Evolutionary conservation across 1,140 invertebrate genomes (phyloP), one percentile per base, ranked within the genome.

Genomic region (Philaenus spumarius): DNA sequence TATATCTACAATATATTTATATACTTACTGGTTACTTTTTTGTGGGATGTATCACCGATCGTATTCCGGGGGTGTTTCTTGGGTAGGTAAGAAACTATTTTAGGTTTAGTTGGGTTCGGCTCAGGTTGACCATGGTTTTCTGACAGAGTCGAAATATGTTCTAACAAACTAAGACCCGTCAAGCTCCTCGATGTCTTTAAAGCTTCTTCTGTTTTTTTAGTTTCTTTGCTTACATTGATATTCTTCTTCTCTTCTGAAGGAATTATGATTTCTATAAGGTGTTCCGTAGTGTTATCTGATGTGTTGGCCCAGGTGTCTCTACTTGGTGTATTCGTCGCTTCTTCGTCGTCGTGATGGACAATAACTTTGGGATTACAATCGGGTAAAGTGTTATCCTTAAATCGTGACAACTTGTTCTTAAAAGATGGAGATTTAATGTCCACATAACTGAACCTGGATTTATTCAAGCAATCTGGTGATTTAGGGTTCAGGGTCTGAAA

Each of bases 401-500:
- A 58, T 14, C 55, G 57, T 1, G 65, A 58, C 14, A 66, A 35
- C 23, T 62, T 58, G 7, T 59, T 59, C 17, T 61, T 55, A 43
- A 64, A 66, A 11, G 56, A 53, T 20, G 60, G 58, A 17, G 58
- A 64, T 20, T 59, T 58, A n/a, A 62, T 56, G 51, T 66, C 65
- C 9, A 66, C 55, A 34, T 66, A 66, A 23, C 58, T 60, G 59
- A 66, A 66, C 11, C 50, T 22, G 9, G 47, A 35, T 17, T 50
- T 34, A 15, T 30, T 40, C 19, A n/a, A 22, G 7, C 19, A 54
- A 23, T 52, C 42, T 14, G 59, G 55, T 7, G 59, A 56, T n/a
- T 40, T 51, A 2, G 59, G 59, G 2, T 26, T 47, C 3, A 50
- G n/a, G n/a, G 30, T 30, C 12, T 37, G 19, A n/a, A n/a, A n/a